A percentile compares a stretch with the other conserved stretches of the same genome.
Evolutionary conservation across 2,888 invertebrate species (phyloP).

Genomic region (Apotomis betuletana): DNA sequence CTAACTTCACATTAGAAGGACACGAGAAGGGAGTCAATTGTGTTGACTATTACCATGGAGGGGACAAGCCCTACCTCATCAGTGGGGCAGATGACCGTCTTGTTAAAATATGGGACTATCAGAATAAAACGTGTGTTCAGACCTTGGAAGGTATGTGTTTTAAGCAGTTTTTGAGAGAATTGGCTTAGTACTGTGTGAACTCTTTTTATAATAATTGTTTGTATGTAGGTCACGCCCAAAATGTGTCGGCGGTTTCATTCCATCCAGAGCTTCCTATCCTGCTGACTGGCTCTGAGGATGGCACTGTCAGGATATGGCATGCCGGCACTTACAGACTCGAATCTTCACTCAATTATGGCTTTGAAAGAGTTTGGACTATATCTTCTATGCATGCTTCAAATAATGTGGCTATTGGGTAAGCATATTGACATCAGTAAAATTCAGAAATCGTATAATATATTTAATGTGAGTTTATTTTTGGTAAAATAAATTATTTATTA

Average conservation of each 20-base stretch:
- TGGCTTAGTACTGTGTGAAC: background rate
- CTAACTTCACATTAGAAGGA: conserved; percentile 98
- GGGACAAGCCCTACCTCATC: conserved; percentile 99
- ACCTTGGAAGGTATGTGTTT: conserved; percentile 90
- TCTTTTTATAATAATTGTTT: conserved; percentile 6
- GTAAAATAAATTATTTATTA: background rate
- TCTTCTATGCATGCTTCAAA: conserved; percentile 96
- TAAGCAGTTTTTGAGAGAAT: background rate
- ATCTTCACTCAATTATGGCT: conserved; percentile 98
- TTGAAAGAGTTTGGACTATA: conserved; percentile 99
- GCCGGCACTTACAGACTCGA: conserved; percentile 98
- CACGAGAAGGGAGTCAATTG: conserved; percentile 99
- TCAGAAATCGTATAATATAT: conserved; percentile 1
- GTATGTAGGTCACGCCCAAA: conserved; percentile 93
- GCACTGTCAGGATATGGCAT: conserved; percentile 99
- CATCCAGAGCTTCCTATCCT: conserved; percentile 99
- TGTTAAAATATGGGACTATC: conserved; percentile 99
- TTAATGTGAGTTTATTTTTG: background rate
- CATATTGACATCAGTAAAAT: conserved; percentile 15
- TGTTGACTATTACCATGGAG: conserved; percentile 99
- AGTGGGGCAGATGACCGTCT: conserved; percentile 99
- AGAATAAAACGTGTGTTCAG: conserved; percentile 99
- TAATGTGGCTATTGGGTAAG: conserved; percentile 95
- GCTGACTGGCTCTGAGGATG: conserved; percentile 98
- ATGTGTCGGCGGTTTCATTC: conserved; percentile 97